Conservation (phyloP, 35 echinoderm and acorn worm genomes). For the Lytechinus pictus region DNA sequence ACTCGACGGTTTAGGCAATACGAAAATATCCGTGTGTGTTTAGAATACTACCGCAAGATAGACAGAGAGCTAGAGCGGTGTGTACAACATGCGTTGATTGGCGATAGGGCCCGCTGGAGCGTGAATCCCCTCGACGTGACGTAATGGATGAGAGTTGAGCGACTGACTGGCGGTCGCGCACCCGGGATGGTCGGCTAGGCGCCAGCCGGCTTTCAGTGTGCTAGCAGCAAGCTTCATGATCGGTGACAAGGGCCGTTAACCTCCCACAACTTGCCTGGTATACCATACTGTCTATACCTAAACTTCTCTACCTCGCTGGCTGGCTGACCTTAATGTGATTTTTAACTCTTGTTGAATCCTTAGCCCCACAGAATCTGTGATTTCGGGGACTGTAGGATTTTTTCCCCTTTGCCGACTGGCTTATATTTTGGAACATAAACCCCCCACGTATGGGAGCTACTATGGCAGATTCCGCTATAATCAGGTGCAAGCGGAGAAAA, state of each 20-base stretch:
- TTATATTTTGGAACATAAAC: conserved; percentile 23
- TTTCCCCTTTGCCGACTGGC: background rate
- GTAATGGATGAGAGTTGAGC: conserved; percentile 53
- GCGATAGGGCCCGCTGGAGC: conserved; percentile 41
- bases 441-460: conserved; percentile 48
- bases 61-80: background rate
- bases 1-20: conserved; percentile 31
- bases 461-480: conserved; percentile 54
- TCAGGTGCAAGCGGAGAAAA: conserved; percentile 55
- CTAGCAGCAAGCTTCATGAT: conserved; percentile 27
- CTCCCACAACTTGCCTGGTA: conserved; percentile 50
- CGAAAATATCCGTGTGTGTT: background rate
- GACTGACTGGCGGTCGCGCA: conserved; percentile 52
- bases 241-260: conserved; percentile 41
- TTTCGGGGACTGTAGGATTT: background rate
- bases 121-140: conserved; percentile 53
- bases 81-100: conserved; percentile 39
- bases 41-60: background rate
- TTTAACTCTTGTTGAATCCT: conserved; percentile 15
- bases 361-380: background rate
- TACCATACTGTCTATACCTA: background rate
- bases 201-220: conserved; percentile 46
- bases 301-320: conserved; percentile 9
- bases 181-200: conserved; percentile 50
- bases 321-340: conserved; percentile 39